Percentiles rank a stretch among this genome's conserved stretches.
Conservation (phyloP, 2,113 vertebrate genomes). For the Phylloscopus trochilus region DNA sequence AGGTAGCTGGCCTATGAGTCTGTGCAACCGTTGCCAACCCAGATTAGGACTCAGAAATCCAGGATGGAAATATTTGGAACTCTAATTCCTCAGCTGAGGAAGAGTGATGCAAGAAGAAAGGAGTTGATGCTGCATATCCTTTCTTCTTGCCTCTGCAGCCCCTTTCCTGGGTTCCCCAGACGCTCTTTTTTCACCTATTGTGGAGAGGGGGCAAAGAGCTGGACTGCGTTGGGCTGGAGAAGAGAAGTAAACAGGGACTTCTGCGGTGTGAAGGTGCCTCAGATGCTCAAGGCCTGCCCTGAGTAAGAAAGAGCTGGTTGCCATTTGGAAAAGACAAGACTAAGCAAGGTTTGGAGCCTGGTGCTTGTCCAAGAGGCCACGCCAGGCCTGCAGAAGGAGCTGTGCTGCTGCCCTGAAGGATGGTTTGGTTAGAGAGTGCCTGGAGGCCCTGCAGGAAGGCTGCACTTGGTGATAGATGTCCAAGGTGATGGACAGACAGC, state of each 20-base stretch:
- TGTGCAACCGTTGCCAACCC: accelerated
- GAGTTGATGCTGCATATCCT: not conserved
- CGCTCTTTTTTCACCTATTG: not conserved
- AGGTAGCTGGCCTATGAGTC: too few species aligned
- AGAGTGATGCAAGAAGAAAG: accelerated
- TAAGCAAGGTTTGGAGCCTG: too few species aligned
- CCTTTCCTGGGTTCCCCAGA: not conserved
- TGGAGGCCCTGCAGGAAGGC: too few species aligned
- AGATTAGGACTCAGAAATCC: not conserved
- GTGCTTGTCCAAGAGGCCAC: too few species aligned
- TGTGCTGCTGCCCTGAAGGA: too few species aligned
- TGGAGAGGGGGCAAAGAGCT: not conserved
- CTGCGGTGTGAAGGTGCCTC: not conserved
- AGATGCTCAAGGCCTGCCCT: not conserved
- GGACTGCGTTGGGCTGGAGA: not conserved
- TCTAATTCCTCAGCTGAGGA: not conserved
- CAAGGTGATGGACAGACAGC: too few species aligned
- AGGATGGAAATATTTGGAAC: not conserved
- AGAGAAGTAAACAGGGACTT: not conserved
- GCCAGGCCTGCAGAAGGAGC: too few species aligned
- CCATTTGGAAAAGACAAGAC: too few species aligned
- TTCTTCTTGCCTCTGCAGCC: not conserved
- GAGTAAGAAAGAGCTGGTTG: not conserved
- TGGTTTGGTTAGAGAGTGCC: too few species aligned
- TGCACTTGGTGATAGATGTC: too few species aligned